Evolutionary conservation across 53 echinoderm and acorn worm species (phyloP).

Genomic region (Zoroaster sp.): DNA sequence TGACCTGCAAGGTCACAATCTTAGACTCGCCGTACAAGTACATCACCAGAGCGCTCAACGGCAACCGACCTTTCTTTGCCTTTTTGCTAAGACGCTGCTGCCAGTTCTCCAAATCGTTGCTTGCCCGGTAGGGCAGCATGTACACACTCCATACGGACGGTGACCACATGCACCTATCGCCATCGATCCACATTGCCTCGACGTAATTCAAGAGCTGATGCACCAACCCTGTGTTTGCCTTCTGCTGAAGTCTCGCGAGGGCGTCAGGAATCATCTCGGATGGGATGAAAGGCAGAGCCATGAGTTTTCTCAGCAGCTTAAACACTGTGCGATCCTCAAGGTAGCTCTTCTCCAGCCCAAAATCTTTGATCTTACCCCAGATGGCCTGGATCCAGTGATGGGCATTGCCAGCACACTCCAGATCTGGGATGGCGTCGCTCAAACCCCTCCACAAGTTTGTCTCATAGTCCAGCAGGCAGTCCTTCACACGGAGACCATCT

Average conservation of each 20-base stretch:
- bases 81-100: not conserved
- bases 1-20: not conserved
- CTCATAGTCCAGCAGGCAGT: slow-evolving; percentile 27
- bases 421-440: not conserved
- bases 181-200: slow-evolving; percentile 15
- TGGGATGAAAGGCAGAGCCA: slow-evolving; percentile 61
- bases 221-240: slow-evolving; percentile 13
- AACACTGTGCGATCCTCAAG: not conserved
- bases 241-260: not conserved
- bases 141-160: slow-evolving; percentile 34
- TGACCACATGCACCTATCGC: slow-evolving; percentile 4
- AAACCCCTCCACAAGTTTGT: slow-evolving; percentile 25
- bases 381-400: slow-evolving; percentile 56
- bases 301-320: slow-evolving; percentile 23
- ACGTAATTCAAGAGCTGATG: slow-evolving; percentile 34
- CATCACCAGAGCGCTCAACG: not conserved
- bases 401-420: slow-evolving; percentile 12
- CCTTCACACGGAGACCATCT: not conserved
- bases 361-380: slow-evolving; percentile 36
- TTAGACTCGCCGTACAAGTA: slow-evolving; percentile 8
- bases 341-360: slow-evolving; percentile 13
- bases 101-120: slow-evolving; percentile 21
- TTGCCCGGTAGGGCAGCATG: not conserved
- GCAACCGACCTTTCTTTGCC: not conserved
- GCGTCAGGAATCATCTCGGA: slow-evolving; percentile 5